phyloP scores from a whole-genome alignment of 2,888 invertebrate species.

The Cantharis rufa region DNA sequence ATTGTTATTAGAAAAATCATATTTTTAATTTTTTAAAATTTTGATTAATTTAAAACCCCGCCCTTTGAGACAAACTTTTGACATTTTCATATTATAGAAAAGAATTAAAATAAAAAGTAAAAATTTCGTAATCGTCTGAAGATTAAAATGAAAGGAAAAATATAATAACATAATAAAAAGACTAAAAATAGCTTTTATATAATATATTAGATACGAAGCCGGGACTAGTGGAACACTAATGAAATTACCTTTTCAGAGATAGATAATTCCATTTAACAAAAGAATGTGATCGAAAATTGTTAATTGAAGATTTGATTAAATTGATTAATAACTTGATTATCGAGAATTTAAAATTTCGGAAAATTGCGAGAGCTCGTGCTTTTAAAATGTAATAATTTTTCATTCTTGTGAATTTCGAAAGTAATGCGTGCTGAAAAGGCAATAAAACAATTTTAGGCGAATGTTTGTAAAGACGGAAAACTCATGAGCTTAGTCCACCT shows the following conservation, averaged over 20 bases:
- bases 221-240: slow-evolving; percentile 26
- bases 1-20: no score
- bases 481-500: slow-evolving; percentile 34
- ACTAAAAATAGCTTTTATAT: not conserved
- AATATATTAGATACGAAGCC: slow-evolving; percentile 19
- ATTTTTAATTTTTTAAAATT: no score
- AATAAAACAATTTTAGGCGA: slow-evolving; percentile 38
- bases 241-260: slow-evolving; percentile 21
- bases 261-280: slow-evolving; percentile 22
- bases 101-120: not conserved
- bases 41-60: no score
- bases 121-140: not conserved
- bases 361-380: not conserved
- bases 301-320: slow-evolving; percentile 28
- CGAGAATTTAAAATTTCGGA: not conserved
- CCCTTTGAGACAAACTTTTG: not conserved
- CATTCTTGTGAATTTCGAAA: not conserved
- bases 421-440: not conserved
- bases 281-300: slow-evolving; percentile 30
- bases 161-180: slow-evolving; percentile 39
- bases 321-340: slow-evolving; percentile 23
- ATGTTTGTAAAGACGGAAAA: slow-evolving; percentile 36
- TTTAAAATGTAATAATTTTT: not conserved
- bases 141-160: slow-evolving; percentile 16
- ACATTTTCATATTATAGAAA: not conserved